phyloP scores from a whole-genome alignment of 2,113 vertebrate genomes.

The Rhinichthys klamathensis region DNA sequence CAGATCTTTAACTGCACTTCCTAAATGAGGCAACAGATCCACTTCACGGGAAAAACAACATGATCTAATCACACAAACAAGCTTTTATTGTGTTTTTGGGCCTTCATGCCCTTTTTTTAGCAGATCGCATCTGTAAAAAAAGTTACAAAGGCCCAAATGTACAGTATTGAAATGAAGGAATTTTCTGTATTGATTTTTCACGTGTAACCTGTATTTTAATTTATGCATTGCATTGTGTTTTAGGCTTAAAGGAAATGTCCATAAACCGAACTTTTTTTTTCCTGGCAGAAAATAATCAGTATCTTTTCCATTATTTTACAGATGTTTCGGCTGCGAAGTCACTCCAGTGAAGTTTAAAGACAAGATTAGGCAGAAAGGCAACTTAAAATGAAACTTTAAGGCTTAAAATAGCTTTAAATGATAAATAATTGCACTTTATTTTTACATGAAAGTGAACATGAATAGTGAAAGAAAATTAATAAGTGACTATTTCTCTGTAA shows the following conservation, averaged over 20 bases:
- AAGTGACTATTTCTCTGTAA: neutral
- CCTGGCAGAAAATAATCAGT: neutral
- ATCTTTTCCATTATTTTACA: neutral
- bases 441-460: neutral
- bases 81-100: neutral
- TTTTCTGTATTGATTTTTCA: too few relatives aligned
- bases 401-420: constrained; percentile 45
- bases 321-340: neutral
- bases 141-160: neutral
- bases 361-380: neutral
- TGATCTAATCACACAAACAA: neutral
- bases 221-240: neutral
- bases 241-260: neutral
- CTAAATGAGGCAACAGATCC: neutral
- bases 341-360: neutral
- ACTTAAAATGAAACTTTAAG: neutral
- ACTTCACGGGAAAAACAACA: neutral
- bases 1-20: neutral
- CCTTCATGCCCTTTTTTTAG: neutral
- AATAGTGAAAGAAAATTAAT: neutral
- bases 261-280: neutral
- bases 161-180: too few relatives aligned
- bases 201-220: neutral
- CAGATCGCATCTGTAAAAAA: neutral
- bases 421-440: constrained; percentile 43